Base-by-base conservation (phyloP, 2,888 invertebrate genomes). In the Alitta virens region DNA sequence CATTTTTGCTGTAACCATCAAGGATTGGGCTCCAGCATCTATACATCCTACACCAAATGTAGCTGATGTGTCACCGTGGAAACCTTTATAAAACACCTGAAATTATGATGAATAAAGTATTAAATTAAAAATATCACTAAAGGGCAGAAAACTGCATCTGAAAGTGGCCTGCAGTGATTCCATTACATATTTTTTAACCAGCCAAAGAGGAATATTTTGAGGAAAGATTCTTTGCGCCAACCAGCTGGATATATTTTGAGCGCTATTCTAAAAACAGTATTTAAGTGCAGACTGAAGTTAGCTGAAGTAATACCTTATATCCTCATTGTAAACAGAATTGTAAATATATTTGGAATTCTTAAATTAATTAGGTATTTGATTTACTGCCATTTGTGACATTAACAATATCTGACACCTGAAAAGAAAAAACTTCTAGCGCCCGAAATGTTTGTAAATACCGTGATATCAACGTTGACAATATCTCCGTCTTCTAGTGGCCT, bases 11-110 rank as follows among this genome's bases (percentile, higher is more conserved):
- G 88, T 85, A 60, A 85, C 74, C 0, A 94, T 88, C 58, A 97
- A 85, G 66, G 86, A 84, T 67, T 83, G 81, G 0, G 91, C 94
- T 71, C 84, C 83, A 38, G 87, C 85, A 82, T 95, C 94, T 1
- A 94, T 93, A 70, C 91, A 89, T 0, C 96, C 98, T 60, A 98
- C 92, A 74, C 94, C 90, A 82, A 98, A 93, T 0, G 98, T 96
- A 83, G 98, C 98, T 79, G 99, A 99, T 56, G 98, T 85, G 84
- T 99, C 99, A 18, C 99, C 99, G 78, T 99, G 99, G 83, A 92
- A 99, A n/a, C 92, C 97, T 63, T 90, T 88, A 79, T 99, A 96
- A 82, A 92, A 99, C 0, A 98, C 97, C 38, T 98, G 97, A 3
- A 52, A n/a, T n/a, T 56, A 14, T 40, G 12, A 49, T 3, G 49